Percentiles rank a stretch among this genome's conserved stretches.
Evolutionary conservation across 37 sponge, comb jelly and placozoan species (phyloP).

Genomic region (Tethya wilhelma): DNA sequence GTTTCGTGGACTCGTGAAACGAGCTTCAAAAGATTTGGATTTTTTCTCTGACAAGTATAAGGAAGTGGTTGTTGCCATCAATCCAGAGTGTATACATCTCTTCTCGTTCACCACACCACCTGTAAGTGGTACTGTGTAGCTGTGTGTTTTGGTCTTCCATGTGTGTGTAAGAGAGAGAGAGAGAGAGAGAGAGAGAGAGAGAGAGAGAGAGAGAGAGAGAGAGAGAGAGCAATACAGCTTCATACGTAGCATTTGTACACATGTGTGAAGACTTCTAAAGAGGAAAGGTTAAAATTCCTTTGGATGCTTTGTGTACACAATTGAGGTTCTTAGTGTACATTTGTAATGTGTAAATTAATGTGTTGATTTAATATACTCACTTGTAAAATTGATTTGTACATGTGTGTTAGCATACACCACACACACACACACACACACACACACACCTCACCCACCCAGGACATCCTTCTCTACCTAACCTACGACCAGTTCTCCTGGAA

Average conservation of each 20-base stretch:
- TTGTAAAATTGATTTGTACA: not conserved
- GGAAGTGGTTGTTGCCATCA: slow-evolving; percentile 72
- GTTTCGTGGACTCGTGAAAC: slow-evolving; percentile 65
- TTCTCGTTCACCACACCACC: slow-evolving; percentile 37
- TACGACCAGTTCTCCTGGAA: slow-evolving; percentile 84
- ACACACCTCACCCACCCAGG: slow-evolving; percentile 35
- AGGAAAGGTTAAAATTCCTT: no score
- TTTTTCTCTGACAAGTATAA: slow-evolving; percentile 50
- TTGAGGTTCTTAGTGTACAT: no score
- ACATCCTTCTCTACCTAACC: slow-evolving; percentile 67
- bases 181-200: not conserved
- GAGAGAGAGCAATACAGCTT: no score
- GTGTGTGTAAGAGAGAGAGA: no score
- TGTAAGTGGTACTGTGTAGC: slow-evolving; percentile 46
- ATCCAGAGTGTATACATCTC: slow-evolving; percentile 67
- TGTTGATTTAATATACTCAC: not conserved
- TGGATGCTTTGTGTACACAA: no score
- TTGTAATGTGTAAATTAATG: not conserved
- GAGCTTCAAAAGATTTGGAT: slow-evolving; percentile 27
- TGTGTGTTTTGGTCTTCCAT: no score
- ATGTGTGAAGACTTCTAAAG: not conserved
- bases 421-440: no score
- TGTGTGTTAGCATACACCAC: slow-evolving; percentile 16
- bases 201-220: slow-evolving; percentile 8
- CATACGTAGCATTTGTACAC: not conserved